Percentiles rank a stretch among this genome's conserved stretches.
Conservation (phyloP, 2,797 vertebrate species). For the Gallinago stenura region DNA sequence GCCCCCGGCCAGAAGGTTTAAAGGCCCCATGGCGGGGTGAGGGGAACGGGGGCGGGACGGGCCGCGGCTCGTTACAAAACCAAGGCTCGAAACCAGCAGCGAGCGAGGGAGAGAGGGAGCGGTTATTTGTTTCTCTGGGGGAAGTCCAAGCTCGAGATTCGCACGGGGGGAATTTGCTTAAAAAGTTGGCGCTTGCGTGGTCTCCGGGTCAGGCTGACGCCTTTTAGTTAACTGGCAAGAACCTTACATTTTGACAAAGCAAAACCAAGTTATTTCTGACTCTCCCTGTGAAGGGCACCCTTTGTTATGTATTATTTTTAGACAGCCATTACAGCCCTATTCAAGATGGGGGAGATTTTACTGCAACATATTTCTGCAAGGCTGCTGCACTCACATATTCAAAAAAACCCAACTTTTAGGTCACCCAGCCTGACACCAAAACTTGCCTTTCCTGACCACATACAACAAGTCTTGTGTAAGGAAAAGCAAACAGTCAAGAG, state of each 20-base stretch:
- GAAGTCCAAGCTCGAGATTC: neutral
- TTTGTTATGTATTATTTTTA: conserved; percentile 50
- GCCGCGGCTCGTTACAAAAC: conserved; percentile 12
- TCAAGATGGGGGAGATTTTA: neutral
- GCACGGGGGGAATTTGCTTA: neutral
- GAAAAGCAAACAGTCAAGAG: neutral
- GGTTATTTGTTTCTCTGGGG: neutral
- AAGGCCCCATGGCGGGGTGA: neutral
- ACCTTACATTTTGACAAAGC: neutral
- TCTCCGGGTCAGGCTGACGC: neutral
- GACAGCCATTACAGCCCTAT: neutral
- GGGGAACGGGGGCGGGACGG: neutral
- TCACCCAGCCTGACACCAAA: neutral
- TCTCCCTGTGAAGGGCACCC: neutral
- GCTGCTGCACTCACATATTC: neutral
- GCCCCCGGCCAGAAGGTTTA: neutral
- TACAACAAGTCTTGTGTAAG: neutral
- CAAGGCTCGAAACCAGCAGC: neutral
- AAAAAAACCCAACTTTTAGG: neutral
- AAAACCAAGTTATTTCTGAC: neutral
- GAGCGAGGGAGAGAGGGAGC: no score
- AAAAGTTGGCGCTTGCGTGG: neutral
- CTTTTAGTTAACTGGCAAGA: neutral
- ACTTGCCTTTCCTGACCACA: neutral
- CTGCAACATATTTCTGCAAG: neutral